Conservation (phyloP, 2,113 vertebrate species). For the Corythornis cristatus region DNA sequence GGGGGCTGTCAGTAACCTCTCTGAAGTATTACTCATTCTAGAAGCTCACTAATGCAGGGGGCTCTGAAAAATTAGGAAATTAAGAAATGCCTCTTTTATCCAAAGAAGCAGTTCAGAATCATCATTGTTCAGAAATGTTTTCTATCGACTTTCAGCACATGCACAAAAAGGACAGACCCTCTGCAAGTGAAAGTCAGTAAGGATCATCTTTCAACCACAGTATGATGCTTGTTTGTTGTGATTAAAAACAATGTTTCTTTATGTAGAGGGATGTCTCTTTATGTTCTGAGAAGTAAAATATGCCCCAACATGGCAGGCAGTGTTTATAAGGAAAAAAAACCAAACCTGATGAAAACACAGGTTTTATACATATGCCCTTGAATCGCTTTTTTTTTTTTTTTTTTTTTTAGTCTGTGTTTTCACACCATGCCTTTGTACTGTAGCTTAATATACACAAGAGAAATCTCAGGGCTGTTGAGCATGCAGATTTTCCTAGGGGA, state of each 20-base stretch:
- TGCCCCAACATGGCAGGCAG: not conserved
- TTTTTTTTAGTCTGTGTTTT: not conserved
- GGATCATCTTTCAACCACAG: not conserved
- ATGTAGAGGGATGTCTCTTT: not conserved
- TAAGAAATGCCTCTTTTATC: not conserved
- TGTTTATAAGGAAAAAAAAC: not conserved
- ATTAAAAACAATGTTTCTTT: not conserved
- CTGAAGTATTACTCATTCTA: conserved; percentile 18
- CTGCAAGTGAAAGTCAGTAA: not conserved
- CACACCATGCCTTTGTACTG: not conserved
- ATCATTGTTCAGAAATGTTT: not conserved
- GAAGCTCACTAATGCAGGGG: not conserved
- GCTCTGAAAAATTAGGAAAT: not conserved
- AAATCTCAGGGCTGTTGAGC: conserved; percentile 22
- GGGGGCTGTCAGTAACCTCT: not conserved
- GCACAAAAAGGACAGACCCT: not conserved
- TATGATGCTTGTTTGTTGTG: not conserved
- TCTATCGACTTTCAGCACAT: not conserved
- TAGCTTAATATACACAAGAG: conserved; percentile 8
- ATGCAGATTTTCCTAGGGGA: conserved; percentile 48
- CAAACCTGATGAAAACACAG: not conserved
- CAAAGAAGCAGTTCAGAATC: not conserved
- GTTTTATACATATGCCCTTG: conserved; percentile 7
- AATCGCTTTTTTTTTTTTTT: not conserved
- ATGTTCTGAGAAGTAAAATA: not conserved